Evolutionary conservation across 2,797 vertebrate species (phyloP), one percentile per base, ranked within the genome.

Genomic region (Sylvia borin): DNA sequence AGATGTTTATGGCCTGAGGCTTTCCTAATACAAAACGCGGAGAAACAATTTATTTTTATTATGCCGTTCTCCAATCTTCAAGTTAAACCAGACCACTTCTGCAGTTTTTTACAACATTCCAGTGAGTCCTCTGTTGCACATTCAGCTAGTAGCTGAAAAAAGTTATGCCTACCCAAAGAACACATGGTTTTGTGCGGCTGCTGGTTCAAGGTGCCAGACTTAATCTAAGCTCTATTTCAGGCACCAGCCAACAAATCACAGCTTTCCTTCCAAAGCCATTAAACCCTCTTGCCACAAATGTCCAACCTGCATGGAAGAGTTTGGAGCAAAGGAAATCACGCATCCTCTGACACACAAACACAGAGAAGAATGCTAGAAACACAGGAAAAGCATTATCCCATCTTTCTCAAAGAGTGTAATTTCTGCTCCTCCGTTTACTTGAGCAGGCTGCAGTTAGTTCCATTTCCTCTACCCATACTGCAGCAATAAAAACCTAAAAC

Each of bases 41-140:
- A 32, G 77, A 87, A 93, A 84, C 60, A 78, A 92, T 96, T 93
- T 86, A 36, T 93, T 96, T 96, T 96, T 90, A 95, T 86, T 80
- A 94, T 77, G 67, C 65, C 88, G 77, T 92, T 89, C 71, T 34
- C 50, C 54, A 58, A 76, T 90, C 81, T 94, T 74, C 95, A 93
- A 77, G 85, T 93, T 62, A 88, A 96, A 96, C 77, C 83, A 94
- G 92, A 91, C 74, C 50, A 77, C 88, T 96, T 95, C 90, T 85
- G n/a, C 6, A 34, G 16, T 40, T 86, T 90, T 93, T 95, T 96
- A 95, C 43, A 94, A 77, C 87, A 85, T 75, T 90, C 77, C 90
- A 95, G 57, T 0, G 1, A 60, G 64, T 79, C 47, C 22, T 82
- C 83, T 86, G 25, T 27, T 92, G 71, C 92, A 94, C 13, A 3